phyloP scores from a whole-genome alignment of 92 coral and sea anemone genomes.

The Ricordea florida region DNA sequence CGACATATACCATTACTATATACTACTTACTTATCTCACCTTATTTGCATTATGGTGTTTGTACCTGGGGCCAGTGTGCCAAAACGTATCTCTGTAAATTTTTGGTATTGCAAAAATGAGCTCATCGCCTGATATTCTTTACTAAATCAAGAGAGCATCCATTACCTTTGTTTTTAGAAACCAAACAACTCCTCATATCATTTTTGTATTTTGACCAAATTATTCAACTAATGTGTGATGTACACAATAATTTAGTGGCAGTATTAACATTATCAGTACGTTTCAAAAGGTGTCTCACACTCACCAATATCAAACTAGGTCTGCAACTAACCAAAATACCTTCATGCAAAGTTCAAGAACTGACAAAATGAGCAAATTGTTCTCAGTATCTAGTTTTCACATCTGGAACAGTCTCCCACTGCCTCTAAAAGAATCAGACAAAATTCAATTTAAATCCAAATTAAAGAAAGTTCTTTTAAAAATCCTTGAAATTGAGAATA shows the following conservation, averaged over 20 bases:
- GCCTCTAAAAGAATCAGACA: no score
- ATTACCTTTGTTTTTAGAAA: background rate
- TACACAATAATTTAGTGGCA: no score
- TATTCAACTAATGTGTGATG: background rate
- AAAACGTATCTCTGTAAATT: background rate
- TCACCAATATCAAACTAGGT: no score
- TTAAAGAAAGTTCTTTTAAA: background rate
- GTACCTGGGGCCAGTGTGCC: slow-evolving; percentile 4
- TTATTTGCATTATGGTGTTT: background rate
- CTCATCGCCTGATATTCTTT: background rate
- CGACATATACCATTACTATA: no score
- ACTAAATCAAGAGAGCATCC: background rate
- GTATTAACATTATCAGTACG: background rate
- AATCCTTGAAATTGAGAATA: background rate
- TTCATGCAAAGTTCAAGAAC: no score
- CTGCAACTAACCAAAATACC: no score
- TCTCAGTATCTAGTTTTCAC: no score
- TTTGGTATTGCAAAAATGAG: slow-evolving; percentile 2
- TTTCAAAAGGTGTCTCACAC: background rate
- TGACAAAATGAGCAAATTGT: no score
- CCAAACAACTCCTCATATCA: no score
- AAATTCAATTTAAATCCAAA: background rate
- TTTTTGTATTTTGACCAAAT: background rate
- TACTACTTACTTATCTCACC: no score
- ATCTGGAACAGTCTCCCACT: no score